A percentile compares a stretch with the other conserved stretches of the same genome.
Conservation (phyloP, 1,140 invertebrate species). For the Pseudomyrmex gracilis region DNA sequence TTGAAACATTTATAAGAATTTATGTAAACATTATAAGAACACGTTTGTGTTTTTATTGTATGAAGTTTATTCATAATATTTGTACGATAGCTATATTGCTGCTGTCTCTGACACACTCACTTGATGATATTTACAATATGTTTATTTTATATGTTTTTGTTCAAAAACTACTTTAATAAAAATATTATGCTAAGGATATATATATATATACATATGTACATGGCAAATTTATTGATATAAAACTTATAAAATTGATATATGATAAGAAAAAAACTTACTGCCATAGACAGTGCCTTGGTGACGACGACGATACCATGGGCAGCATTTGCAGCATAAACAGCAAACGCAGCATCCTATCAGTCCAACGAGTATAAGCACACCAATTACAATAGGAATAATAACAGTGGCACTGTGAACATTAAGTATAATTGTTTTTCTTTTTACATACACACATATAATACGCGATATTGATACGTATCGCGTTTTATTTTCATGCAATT, state of each 20-base stretch:
- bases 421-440: not conserved
- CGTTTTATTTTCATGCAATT: not conserved
- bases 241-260: too few species aligned
- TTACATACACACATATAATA: not conserved
- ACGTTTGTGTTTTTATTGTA: too few species aligned
- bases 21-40: too few species aligned
- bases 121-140: not conserved
- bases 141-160: not conserved
- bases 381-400: constrained; percentile 65
- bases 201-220: not conserved
- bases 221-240: not conserved
- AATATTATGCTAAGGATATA: not conserved
- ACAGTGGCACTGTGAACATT: not conserved
- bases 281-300: constrained; percentile 80
- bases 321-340: constrained; percentile 80
- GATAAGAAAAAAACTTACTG: constrained; percentile 68
- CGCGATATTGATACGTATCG: not conserved
- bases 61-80: not conserved
- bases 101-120: constrained; percentile 37
- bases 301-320: constrained; percentile 79
- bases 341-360: constrained; percentile 75
- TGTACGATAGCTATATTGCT: not conserved
- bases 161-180: not conserved
- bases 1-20: too few species aligned
- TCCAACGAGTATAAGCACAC: constrained; percentile 59